These are phyloP conservation scores for Scaptomyza reducta DNA, from an alignment of 2,888 invertebrate species.

Conservation along the genomic window DNA sequence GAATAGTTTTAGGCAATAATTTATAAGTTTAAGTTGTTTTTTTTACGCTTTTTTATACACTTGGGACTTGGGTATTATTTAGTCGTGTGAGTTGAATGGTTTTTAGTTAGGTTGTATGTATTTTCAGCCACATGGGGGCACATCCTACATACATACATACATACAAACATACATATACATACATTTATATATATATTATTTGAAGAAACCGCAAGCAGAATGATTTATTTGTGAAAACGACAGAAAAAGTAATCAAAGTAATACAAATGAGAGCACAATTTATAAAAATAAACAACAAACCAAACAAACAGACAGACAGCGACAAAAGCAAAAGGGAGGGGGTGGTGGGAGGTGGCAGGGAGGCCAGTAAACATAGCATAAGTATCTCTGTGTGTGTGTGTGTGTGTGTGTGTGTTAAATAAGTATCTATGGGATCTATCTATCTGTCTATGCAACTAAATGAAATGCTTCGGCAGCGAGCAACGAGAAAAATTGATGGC, in stretches of 20 bases:
- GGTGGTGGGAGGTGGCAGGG: background rate
- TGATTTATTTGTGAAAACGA: slow-evolving; percentile 67
- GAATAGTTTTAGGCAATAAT: too few species aligned
- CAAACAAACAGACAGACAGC: slow-evolving; percentile 10
- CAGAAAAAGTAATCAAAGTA: slow-evolving; percentile 72
- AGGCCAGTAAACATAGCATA: slow-evolving; percentile 21
- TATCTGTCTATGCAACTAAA: slow-evolving; percentile 31
- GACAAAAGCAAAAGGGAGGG: background rate
- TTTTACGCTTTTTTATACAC: too few species aligned
- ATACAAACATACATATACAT: slow-evolving; percentile 3
- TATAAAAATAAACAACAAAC: slow-evolving; percentile 71
- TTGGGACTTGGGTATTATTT: slow-evolving; percentile 5
- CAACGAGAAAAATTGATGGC: slow-evolving; percentile 66
- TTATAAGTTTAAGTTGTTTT: background rate
- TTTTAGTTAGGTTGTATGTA: background rate
- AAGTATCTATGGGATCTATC: slow-evolving; percentile 1
- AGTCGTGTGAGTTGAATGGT: slow-evolving; percentile 5
- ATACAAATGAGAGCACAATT: slow-evolving; percentile 70
- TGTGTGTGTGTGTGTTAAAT: too few species aligned
- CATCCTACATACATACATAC: background rate
- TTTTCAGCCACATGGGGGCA: slow-evolving; percentile 36
- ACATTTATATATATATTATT: background rate
- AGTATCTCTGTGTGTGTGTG: slow-evolving; percentile 3
- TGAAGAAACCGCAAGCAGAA: slow-evolving; percentile 49
- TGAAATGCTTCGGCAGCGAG: slow-evolving; percentile 36